Conservation (phyloP, 2,888 invertebrate species). For the Petrophora chlorosata region DNA sequence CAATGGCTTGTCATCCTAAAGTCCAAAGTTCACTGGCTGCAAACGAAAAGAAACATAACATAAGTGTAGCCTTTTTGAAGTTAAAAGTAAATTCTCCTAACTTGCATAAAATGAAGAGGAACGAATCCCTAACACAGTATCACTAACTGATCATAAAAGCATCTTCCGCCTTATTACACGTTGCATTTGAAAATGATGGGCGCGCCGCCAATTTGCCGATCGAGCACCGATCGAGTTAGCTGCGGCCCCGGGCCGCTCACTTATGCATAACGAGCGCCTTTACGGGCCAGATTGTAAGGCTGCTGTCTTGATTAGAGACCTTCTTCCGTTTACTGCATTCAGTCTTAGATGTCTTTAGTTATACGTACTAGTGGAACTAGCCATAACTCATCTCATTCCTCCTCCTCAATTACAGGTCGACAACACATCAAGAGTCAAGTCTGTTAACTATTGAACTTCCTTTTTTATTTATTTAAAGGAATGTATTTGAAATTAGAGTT, state of each 20-base stretch:
- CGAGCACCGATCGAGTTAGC: conserved; percentile 33
- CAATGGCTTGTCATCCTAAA: too few species aligned
- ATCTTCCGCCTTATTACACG: conserved; percentile 8
- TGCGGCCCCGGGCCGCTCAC: conserved; percentile 27
- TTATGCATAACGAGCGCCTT: conserved; percentile 20
- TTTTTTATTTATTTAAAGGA: too few species aligned
- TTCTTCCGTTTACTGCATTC: conserved; percentile 2
- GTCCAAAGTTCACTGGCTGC: too few species aligned
- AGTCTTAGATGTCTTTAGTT: conserved; percentile 7
- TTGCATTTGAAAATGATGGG: conserved; percentile 13
- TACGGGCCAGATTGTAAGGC: conserved; percentile 12
- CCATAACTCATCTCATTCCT: too few species aligned
- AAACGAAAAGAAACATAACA: not conserved
- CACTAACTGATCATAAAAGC: conserved; percentile 10
- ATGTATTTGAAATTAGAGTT: too few species aligned
- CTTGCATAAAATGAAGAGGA: not conserved
- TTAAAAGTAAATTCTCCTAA: not conserved
- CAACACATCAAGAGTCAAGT: too few species aligned
- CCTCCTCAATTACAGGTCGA: too few species aligned
- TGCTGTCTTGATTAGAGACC: conserved; percentile 20
- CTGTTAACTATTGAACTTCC: too few species aligned
- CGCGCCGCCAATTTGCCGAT: conserved; percentile 28
- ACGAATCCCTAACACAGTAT: too few species aligned
- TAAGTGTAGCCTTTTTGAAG: not conserved
- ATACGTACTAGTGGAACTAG: too few species aligned